phyloP scores from a whole-genome alignment of 2,113 vertebrate genomes.

The Nibea coibor region DNA sequence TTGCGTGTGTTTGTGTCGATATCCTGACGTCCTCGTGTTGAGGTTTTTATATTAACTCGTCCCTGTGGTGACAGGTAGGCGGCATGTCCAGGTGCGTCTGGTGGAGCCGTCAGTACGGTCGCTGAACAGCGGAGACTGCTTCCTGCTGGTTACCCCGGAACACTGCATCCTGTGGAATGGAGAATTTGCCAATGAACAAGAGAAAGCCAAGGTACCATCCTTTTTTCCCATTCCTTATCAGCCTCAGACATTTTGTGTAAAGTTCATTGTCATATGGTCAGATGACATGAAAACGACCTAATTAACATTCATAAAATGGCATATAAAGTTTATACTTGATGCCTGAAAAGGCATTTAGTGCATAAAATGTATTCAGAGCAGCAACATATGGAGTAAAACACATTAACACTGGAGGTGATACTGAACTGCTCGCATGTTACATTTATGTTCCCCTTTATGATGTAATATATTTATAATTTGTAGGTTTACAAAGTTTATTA shows the following conservation, averaged over 20 bases:
- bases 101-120: conserved; percentile 78
- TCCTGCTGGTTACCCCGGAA: conserved; percentile 81
- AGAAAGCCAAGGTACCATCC: conserved; percentile 82
- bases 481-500: too few relatives aligned
- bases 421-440: neutral
- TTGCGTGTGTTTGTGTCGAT: neutral
- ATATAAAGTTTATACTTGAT: neutral
- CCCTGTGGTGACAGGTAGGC: conserved; percentile 75
- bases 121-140: conserved; percentile 87
- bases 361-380: neutral
- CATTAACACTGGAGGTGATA: neutral
- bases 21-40: neutral
- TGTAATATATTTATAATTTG: too few relatives aligned
- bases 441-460: neutral
- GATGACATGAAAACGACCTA: neutral
- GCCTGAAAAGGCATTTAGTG: neutral
- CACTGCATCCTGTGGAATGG: conserved; percentile 84
- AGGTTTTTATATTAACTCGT: conserved; percentile 5
- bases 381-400: neutral
- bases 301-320: neutral
- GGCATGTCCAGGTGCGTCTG: conserved; percentile 83
- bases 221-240: too few relatives aligned
- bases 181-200: conserved; percentile 80
- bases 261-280: too few relatives aligned
- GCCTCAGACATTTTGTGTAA: neutral